Conservation (phyloP, 1,140 invertebrate genomes). For the Hesperophylax magnus region DNA sequence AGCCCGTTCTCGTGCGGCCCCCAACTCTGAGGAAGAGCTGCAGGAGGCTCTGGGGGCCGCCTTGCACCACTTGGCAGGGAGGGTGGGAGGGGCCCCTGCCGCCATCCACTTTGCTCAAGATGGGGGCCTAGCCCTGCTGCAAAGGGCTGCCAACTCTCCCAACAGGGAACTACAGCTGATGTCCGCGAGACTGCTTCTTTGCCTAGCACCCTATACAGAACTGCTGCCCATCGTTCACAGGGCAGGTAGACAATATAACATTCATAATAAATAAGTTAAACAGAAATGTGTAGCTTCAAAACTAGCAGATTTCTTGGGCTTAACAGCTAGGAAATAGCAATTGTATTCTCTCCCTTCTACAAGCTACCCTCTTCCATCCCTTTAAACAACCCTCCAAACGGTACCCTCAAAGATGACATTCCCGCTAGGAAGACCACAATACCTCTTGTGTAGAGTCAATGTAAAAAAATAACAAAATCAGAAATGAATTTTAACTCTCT, state of each 20-base stretch:
- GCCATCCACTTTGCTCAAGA: constrained; percentile 43
- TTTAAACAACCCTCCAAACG: too few species aligned
- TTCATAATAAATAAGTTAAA: too few species aligned
- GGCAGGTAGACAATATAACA: constrained; percentile 42
- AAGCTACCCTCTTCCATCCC: too few species aligned
- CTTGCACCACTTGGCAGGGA: constrained; percentile 12
- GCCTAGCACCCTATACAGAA: constrained; percentile 37
- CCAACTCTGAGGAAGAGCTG: constrained; percentile 41
- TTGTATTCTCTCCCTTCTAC: too few species aligned
- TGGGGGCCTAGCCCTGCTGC: constrained; percentile 46
- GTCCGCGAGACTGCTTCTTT: constrained; percentile 45
- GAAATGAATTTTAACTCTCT: too few species aligned
- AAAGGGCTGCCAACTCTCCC: constrained; percentile 38
- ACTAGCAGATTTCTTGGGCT: too few species aligned
- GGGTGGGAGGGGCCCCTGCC: background rate
- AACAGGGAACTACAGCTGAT: constrained; percentile 28
- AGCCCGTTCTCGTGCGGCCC: constrained; percentile 4
- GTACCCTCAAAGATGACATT: too few species aligned
- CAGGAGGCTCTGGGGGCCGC: background rate
- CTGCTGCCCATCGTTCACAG: constrained; percentile 50
- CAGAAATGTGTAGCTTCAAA: too few species aligned
- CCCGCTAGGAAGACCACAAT: too few species aligned
- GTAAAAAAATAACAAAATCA: too few species aligned
- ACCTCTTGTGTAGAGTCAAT: too few species aligned
- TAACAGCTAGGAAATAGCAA: too few species aligned